Evolutionary conservation across 53 echinoderm and acorn worm genomes (phyloP), one percentile per base, ranked within the genome.

Genomic region (Glandiceps talaboti): DNA sequence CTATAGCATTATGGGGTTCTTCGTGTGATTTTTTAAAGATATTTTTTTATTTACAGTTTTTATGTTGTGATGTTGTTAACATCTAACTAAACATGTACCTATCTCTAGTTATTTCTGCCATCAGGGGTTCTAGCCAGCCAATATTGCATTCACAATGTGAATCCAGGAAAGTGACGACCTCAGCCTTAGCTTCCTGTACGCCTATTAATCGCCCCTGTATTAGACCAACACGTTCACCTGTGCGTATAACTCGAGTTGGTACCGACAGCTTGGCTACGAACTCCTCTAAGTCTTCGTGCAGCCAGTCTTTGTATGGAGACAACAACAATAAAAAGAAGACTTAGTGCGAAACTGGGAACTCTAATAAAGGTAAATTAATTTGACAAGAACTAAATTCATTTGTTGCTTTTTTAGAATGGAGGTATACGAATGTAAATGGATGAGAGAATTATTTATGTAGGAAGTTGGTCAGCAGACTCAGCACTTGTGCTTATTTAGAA

Each of bases 91-190:
- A 12, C 75, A 1, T 26, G 27, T 84, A 94, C 94, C 90, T 91
- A 87, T 91, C 91, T 83, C 81, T 83, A 12, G 85, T 45, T 79
- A 94, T 94, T 28, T 87, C 82, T 20, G 91, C 87, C 45, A 94
- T 77, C 1, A 94, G 81, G 6, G 94, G 94, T 79, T 91, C 91
- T 28, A 94, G 80, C 94, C 94, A 94, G 0, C 94, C 91, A 0
- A 79, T 33, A 0, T 89, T 89, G 27, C 89, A 91, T 78, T 94
- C 94, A 30, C 94, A 91, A 79, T 94, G 94, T 14, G 91, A 89
- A 29, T 94, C 91, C 14, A 94, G 78, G 74, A 94, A 94, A 14
- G 89, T 86, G 14, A 91, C 79, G 0, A 94, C 94, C 74, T 79
- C 80, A 10, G 89, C 88, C 29, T 33, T 87, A 32, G 87, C 89